Evolutionary conservation across 1,140 invertebrate species (phyloP).

Genomic region (Atta cephalotes): DNA sequence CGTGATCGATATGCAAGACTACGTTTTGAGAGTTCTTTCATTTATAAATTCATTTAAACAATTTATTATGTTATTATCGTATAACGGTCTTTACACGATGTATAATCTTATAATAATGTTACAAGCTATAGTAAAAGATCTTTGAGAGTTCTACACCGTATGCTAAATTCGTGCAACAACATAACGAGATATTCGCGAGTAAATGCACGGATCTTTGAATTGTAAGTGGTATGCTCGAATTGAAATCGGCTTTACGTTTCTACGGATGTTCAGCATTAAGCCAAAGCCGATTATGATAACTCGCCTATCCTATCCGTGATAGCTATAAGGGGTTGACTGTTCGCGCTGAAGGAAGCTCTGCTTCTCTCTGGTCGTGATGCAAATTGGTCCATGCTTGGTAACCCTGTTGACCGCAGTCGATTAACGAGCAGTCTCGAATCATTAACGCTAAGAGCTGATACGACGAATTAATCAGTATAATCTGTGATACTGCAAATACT

Average conservation of each 20-base stretch:
- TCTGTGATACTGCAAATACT: neutral
- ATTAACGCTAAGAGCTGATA: slow-evolving; percentile 35
- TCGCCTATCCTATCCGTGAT: slow-evolving; percentile 72
- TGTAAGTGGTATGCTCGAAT: slow-evolving; percentile 51
- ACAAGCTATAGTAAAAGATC: too few species aligned
- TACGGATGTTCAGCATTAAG: slow-evolving; percentile 77
- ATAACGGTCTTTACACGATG: neutral
- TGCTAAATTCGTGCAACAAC: neutral
- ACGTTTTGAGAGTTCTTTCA: neutral
- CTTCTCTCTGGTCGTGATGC: slow-evolving; percentile 46
- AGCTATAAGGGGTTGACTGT: slow-evolving; percentile 65
- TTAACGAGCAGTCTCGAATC: slow-evolving; percentile 70
- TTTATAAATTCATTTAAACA: neutral
- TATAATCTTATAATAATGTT: neutral
- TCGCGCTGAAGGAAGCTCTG: slow-evolving; percentile 40
- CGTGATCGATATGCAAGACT: neutral
- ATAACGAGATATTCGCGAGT: neutral
- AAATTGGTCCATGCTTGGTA: slow-evolving; percentile 70
- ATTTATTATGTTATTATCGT: neutral
- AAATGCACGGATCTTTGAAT: slow-evolving; percentile 47
- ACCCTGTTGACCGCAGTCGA: slow-evolving; percentile 66
- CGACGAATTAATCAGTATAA: slow-evolving; percentile 9
- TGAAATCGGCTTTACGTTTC: slow-evolving; percentile 76
- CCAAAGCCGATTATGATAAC: slow-evolving; percentile 82
- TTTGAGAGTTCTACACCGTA: neutral